phyloP scores from a whole-genome alignment of 2,888 invertebrate species.

The Leptura quadrifasciata region DNA sequence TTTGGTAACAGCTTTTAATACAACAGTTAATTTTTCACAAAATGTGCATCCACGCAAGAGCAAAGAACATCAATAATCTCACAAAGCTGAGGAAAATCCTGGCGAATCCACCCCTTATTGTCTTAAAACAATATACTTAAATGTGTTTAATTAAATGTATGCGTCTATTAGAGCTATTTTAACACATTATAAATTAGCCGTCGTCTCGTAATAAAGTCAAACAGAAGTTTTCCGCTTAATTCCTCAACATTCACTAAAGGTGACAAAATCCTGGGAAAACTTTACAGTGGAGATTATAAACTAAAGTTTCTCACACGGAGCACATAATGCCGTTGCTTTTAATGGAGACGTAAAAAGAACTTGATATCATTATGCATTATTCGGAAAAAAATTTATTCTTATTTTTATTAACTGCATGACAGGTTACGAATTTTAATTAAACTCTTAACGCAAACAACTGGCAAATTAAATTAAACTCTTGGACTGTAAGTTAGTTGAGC shows the following conservation, averaged over 20 bases:
- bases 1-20: too few species aligned
- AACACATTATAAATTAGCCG: constrained; percentile 31
- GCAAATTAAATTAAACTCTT: not conserved
- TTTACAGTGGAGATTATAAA: constrained; percentile 35
- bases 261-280: constrained; percentile 38
- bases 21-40: not conserved
- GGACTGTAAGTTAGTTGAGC: too few species aligned
- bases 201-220: constrained; percentile 36
- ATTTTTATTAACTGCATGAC: not conserved
- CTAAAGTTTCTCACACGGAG: constrained; percentile 22
- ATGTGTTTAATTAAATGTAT: constrained; percentile 26
- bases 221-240: constrained; percentile 36
- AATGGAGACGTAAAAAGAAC: constrained; percentile 9
- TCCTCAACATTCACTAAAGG: constrained; percentile 29
- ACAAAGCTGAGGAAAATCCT: not conserved
- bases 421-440: not conserved
- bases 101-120: not conserved
- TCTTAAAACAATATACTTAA: not conserved
- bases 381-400: not conserved
- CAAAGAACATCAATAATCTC: not conserved
- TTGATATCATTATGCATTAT: constrained; percentile 9
- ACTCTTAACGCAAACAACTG: not conserved
- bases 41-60: not conserved
- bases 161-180: constrained; percentile 19
- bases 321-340: constrained; percentile 22